Percentiles rank a stretch among this genome's conserved stretches.
These are phyloP conservation scores for Panthera tigris DNA, from an alignment of 2,113 vertebrate species.

Conservation along the genomic window DNA sequence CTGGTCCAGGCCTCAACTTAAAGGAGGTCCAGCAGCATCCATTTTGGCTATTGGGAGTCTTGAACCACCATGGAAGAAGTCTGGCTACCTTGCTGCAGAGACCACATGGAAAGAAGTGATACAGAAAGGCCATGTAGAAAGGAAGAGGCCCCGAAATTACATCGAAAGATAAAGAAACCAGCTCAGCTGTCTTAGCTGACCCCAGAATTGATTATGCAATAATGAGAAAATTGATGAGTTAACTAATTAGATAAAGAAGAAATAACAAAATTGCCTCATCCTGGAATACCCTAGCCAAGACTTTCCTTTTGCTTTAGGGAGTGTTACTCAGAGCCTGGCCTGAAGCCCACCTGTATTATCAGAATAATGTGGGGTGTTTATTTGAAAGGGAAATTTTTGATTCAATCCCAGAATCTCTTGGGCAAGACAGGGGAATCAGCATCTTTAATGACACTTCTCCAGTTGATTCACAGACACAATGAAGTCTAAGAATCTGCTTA, in stretches of 20 bases:
- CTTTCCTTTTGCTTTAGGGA: background rate
- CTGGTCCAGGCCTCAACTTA: background rate
- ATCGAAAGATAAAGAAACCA: background rate
- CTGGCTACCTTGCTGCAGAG: background rate
- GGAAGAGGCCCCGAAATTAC: background rate
- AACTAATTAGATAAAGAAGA: background rate
- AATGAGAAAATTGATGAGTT: slow-evolving; percentile 28
- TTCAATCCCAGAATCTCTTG: background rate
- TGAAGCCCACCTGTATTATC: background rate
- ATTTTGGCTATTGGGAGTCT: background rate
- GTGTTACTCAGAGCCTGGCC: slow-evolving; percentile 4
- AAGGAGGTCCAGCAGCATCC: background rate
- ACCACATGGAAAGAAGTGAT: background rate
- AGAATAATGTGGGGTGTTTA: background rate
- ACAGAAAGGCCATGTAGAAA: background rate
- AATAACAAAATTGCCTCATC: background rate
- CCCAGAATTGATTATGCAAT: background rate
- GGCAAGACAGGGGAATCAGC: background rate
- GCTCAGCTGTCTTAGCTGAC: background rate
- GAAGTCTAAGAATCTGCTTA: background rate
- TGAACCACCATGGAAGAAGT: background rate
- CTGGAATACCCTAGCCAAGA: background rate
- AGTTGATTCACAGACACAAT: background rate
- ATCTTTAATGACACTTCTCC: background rate
- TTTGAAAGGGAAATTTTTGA: background rate